Conservation (phyloP, 2,888 invertebrate species). For the Dioctria rufipes region DNA sequence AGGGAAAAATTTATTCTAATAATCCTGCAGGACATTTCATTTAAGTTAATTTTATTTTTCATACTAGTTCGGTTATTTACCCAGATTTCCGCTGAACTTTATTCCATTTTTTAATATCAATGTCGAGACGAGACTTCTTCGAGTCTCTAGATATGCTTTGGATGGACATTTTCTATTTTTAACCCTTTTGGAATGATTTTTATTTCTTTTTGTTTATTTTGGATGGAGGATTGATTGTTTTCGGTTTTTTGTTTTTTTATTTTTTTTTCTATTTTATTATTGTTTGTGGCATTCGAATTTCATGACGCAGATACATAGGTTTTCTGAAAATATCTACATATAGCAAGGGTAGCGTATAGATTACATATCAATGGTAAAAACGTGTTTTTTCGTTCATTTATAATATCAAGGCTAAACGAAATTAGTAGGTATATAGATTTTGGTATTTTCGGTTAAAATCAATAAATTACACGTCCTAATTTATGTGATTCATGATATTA, state of each 20-base stretch:
- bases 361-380: neutral
- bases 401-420: constrained; percentile 21
- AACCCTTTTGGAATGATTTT: constrained; percentile 22
- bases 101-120: too few relatives aligned
- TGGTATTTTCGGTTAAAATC: constrained; percentile 25
- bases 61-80: too few relatives aligned
- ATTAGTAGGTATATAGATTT: neutral
- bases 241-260: neutral
- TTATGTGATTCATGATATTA: too few relatives aligned
- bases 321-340: neutral
- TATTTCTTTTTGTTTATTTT: neutral
- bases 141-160: too few relatives aligned
- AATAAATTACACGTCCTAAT: neutral
- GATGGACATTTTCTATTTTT: constrained; percentile 13
- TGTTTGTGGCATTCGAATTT: neutral
- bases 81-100: too few relatives aligned
- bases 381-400: constrained; percentile 28
- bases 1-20: too few relatives aligned
- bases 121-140: too few relatives aligned
- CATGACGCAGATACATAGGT: neutral
- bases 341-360: too few relatives aligned
- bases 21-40: too few relatives aligned
- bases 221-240: neutral
- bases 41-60: too few relatives aligned
- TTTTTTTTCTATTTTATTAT: neutral